Evolutionary conservation across 2,113 vertebrate species (phyloP), one percentile per base, ranked within the genome.

Genomic region (Rhinoderma darwinii): DNA sequence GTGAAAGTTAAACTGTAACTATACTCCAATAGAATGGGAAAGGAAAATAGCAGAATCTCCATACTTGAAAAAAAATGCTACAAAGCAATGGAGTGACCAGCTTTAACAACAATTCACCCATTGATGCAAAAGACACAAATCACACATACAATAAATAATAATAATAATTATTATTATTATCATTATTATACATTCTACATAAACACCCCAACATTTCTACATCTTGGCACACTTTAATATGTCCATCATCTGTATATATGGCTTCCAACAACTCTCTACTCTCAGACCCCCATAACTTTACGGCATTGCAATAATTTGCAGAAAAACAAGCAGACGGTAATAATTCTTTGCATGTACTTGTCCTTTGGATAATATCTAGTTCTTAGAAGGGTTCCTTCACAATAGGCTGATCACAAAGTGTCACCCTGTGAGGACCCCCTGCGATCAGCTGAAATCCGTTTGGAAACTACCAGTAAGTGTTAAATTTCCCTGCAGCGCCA

Each of bases 1-100:
- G 68, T 39, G 68, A 72, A 72, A 41, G 37, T 41, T 72, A 72
- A 72, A 72, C 68, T 72, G 68, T 72, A 72, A 72, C 68, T 5
- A 11, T 39, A 41, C 68, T 41, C 35, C 37, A 1, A 72, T 41
- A 72, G 20, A 72, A 6, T 4, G 1, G 35, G 35, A 72, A 41
- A 72, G 37, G 20, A 9, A 37, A 72, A 41, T 37, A 72, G 37
- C 6, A 20, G 32, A 70, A 35, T 20, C 15, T 25, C 4, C 6
- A 37, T 72, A 25, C 18, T 22, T 22, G 8, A 72, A 39, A 72
- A 39, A 27, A 2, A 6, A 37, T 70, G 22, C 17, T 70, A 1
- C 14, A 39, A n/a, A n/a, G n/a, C n/a, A n/a, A n/a, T n/a, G n/a
- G n/a, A n/a, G n/a, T 72, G 25, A 25, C 18, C 68, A 11, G 35